Evolutionary conservation across 2,113 vertebrate species (phyloP).

Genomic region (Synchiropus splendidus): DNA sequence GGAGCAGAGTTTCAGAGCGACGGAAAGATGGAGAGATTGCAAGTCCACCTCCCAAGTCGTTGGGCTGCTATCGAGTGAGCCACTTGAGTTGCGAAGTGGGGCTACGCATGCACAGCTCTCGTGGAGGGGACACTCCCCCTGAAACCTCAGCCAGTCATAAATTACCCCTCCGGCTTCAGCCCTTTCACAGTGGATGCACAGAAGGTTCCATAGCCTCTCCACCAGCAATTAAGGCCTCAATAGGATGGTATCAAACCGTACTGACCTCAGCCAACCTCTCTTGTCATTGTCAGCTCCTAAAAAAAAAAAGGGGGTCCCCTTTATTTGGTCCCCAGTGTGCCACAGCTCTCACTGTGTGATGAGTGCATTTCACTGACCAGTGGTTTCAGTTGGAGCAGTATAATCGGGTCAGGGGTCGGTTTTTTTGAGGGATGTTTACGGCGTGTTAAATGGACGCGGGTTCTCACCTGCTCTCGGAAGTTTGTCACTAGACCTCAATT

Average conservation of each 20-base stretch:
- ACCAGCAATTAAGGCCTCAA: constrained; percentile 58
- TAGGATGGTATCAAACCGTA: constrained; percentile 53
- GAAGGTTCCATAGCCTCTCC: constrained; percentile 56
- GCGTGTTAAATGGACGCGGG: constrained; percentile 16
- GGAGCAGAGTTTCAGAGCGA: constrained; percentile 26
- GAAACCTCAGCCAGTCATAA: constrained; percentile 63
- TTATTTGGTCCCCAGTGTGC: constrained; percentile 41
- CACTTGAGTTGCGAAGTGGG: constrained; percentile 51
- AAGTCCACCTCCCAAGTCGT: constrained; percentile 55
- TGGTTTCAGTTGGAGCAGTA: constrained; percentile 24
- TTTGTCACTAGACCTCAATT: no score
- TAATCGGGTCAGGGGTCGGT: constrained; percentile 41
- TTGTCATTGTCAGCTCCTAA: constrained; percentile 55
- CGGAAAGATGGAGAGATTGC: constrained; percentile 23
- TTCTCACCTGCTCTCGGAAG: no score
- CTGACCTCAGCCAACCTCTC: constrained; percentile 54
- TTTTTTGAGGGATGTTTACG: constrained; percentile 33
- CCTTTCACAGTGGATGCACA: constrained; percentile 60
- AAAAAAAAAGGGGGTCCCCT: constrained; percentile 38
- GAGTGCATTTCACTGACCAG: constrained; percentile 34
- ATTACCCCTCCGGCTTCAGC: constrained; percentile 43
- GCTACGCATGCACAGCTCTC: constrained; percentile 51
- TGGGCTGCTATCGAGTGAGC: constrained; percentile 48
- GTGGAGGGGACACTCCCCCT: constrained; percentile 38
- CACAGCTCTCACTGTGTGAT: constrained; percentile 15